phyloP scores from a whole-genome alignment of 1,140 invertebrate genomes.

The Drosophila insularis region DNA sequence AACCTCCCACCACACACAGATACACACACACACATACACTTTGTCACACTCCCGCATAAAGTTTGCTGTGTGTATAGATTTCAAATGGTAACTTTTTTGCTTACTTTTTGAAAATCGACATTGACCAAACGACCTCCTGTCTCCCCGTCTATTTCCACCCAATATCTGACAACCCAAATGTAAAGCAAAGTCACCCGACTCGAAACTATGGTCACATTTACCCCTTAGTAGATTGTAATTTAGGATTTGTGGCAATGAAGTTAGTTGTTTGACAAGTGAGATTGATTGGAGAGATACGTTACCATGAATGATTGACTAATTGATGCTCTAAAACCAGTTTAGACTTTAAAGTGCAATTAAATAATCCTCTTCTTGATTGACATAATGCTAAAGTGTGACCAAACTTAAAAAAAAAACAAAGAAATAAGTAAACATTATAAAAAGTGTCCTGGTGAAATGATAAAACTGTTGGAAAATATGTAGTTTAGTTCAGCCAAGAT shows the following conservation, averaged over 20 bases:
- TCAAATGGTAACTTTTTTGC: conserved; percentile 58
- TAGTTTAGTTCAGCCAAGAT: neutral
- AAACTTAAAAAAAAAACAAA: neutral
- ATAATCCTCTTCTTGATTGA: neutral
- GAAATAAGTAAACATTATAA: neutral
- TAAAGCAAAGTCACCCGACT: no score
- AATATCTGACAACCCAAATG: no score
- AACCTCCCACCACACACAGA: conserved; percentile 30
- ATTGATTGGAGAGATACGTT: conserved; percentile 6
- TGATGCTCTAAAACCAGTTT: conserved; percentile 23
- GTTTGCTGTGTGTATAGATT: conserved; percentile 47
- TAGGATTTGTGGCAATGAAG: conserved; percentile 32
- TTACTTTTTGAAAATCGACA: conserved; percentile 43
- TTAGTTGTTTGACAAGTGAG: conserved; percentile 8
- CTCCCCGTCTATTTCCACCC: no score
- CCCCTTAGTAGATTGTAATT: conserved; percentile 54
- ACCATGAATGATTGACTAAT: neutral
- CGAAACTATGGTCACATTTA: conserved; percentile 7
- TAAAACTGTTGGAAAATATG: no score
- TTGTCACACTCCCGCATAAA: conserved; percentile 27
- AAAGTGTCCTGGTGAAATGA: no score
- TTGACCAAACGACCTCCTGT: conserved; percentile 47
- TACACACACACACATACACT: neutral
- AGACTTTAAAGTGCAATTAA: neutral
- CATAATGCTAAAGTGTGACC: neutral